phyloP scores from a whole-genome alignment of 1,140 invertebrate species.

The Cyphomyrmex costatus region DNA sequence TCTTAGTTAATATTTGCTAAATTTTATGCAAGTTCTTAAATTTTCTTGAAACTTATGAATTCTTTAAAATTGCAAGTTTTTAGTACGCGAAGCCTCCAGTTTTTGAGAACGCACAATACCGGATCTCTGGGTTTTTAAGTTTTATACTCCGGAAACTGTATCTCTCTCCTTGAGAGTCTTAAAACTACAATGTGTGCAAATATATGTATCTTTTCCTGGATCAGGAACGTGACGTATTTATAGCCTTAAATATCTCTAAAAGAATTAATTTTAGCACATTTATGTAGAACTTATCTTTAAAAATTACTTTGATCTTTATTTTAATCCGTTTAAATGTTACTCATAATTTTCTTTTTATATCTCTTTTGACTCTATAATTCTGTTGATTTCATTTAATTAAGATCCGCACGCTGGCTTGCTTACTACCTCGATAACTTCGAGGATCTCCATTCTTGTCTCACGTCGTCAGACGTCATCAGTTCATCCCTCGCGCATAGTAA shows the following conservation, averaged over 20 bases:
- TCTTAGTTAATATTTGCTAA: not conserved
- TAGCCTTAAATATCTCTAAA: not conserved
- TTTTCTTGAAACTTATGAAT: not conserved
- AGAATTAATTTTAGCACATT: not conserved
- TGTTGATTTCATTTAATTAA: constrained; percentile 42
- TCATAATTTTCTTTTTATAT: not conserved
- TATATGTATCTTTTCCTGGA: not conserved
- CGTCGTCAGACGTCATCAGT: not conserved
- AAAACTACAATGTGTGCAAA: not conserved
- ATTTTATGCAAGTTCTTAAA: not conserved
- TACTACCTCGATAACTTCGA: not conserved
- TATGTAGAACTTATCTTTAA: not conserved
- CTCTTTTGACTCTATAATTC: not conserved
- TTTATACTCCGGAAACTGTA: not conserved
- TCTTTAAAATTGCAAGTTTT: not conserved
- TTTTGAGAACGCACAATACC: constrained; percentile 2
- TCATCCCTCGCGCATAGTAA: not conserved
- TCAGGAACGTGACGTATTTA: constrained; percentile 14
- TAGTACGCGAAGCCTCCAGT: not conserved
- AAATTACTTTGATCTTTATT: not conserved
- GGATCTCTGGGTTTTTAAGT: not conserved
- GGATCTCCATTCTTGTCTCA: not conserved
- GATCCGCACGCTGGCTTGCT: not conserved
- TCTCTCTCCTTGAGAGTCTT: not conserved
- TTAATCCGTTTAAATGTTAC: constrained; percentile 5